Evolutionary conservation across 2,888 invertebrate genomes (phyloP).

Genomic region (Melanotus villosus): DNA sequence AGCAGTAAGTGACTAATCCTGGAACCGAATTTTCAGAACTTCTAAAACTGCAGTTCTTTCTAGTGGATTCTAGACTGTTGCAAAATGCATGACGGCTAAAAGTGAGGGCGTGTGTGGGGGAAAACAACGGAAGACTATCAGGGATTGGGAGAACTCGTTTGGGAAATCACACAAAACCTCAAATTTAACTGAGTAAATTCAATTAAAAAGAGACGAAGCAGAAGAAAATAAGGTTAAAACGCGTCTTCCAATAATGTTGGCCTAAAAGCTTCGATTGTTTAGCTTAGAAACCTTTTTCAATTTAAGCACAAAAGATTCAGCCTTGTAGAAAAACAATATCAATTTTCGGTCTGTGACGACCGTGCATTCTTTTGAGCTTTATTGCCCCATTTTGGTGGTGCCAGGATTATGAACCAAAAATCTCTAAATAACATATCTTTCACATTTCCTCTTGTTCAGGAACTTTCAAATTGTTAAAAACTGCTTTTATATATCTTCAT

Average conservation of each 20-base stretch:
- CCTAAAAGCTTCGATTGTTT: slow-evolving; percentile 44
- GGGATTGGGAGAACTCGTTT: slow-evolving; percentile 28
- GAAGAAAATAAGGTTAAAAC: slow-evolving; percentile 40
- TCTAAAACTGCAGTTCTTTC: slow-evolving; percentile 14
- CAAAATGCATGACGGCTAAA: slow-evolving; percentile 36
- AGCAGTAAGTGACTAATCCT: too few species aligned
- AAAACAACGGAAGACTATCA: slow-evolving; percentile 1
- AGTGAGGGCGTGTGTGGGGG: slow-evolving; percentile 16
- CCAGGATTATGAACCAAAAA: neutral
- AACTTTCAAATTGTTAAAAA: too few species aligned
- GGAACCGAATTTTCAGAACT: too few species aligned
- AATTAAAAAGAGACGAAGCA: slow-evolving; percentile 38
- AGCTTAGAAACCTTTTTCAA: slow-evolving; percentile 41
- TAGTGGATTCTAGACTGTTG: neutral
- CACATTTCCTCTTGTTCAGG: too few species aligned
- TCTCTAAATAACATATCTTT: too few species aligned
- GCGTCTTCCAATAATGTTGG: slow-evolving; percentile 36
- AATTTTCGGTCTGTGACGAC: slow-evolving; percentile 31
- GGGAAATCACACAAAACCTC: slow-evolving; percentile 37
- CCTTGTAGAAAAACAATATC: slow-evolving; percentile 38
- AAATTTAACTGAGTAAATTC: slow-evolving; percentile 41
- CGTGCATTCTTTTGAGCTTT: slow-evolving; percentile 8
- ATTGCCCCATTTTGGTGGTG: neutral
- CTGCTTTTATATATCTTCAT: too few species aligned
- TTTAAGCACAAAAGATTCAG: slow-evolving; percentile 35